Evolutionary conservation across 2,888 invertebrate species (phyloP).

Genomic region (Ochropleura leucogaster): DNA sequence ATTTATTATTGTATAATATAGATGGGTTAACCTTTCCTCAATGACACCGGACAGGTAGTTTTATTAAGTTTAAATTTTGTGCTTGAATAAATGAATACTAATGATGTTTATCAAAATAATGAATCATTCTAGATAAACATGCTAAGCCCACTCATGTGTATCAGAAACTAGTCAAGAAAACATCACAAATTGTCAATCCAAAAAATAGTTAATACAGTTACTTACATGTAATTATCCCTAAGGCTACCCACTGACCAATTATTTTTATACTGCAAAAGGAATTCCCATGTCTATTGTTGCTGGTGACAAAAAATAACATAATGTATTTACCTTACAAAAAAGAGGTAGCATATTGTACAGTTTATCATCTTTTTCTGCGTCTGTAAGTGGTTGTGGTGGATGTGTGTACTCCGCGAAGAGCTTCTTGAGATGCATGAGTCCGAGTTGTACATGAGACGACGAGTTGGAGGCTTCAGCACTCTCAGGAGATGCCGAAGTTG

Average conservation of each 20-base stretch:
- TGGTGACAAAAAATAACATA: background rate
- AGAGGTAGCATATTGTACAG: constrained; percentile 99
- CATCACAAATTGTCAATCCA: background rate
- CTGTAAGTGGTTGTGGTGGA: constrained; percentile 94
- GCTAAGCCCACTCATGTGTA: constrained; percentile 1
- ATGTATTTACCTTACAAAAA: constrained; percentile 96
- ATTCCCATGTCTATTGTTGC: background rate
- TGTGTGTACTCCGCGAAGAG: constrained; percentile 98
- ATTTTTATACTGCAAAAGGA: background rate
- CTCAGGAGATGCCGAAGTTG: constrained; percentile 88
- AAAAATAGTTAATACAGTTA: background rate
- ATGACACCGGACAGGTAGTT: background rate
- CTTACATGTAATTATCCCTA: background rate
- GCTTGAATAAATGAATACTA: constrained; percentile 22
- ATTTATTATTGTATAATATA: background rate
- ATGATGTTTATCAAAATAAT: constrained; percentile 30
- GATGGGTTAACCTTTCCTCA: background rate
- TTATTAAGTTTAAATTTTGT: background rate
- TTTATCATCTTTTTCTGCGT: constrained; percentile 97
- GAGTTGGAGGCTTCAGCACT: constrained; percentile 91
- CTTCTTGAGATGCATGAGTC: constrained; percentile 98
- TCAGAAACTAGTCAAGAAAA: constrained; percentile 8
- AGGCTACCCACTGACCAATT: no score
- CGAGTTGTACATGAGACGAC: constrained; percentile 96
- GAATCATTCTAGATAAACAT: constrained; percentile 26